Evolutionary conservation across 2,113 vertebrate genomes (phyloP).

Genomic region (Crotalus tigris): DNA sequence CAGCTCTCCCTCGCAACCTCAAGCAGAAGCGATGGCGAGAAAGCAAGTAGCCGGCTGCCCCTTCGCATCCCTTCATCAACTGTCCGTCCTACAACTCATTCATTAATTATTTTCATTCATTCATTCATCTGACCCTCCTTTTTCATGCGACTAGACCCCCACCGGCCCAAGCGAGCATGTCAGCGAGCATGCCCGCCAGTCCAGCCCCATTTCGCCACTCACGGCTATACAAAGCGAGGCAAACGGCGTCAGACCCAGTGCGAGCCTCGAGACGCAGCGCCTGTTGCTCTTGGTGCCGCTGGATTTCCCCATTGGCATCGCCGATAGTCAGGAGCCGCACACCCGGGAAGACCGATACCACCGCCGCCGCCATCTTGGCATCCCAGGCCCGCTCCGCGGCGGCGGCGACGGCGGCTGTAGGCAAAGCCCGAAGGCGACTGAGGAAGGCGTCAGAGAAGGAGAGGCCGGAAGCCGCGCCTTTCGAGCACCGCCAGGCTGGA

Average conservation of each 20-base stretch:
- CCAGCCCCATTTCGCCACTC: constrained; percentile 45
- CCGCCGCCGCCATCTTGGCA: constrained; percentile 65
- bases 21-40: background rate
- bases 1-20: no score
- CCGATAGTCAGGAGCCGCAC: constrained; percentile 93
- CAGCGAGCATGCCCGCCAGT: background rate
- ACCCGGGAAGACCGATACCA: constrained; percentile 90
- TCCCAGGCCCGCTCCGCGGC: constrained; percentile 32
- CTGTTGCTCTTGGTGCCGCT: constrained; percentile 91
- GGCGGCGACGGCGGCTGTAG: background rate
- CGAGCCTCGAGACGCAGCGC: constrained; percentile 86
- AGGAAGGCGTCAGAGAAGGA: background rate
- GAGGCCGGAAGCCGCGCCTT: constrained; percentile 1
- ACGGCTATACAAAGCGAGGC: constrained; percentile 85
- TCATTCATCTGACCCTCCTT: background rate
- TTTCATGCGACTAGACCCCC: background rate
- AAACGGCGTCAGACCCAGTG: constrained; percentile 81
- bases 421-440: background rate
- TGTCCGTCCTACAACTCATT: no score
- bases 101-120: background rate
- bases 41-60: background rate
- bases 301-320: constrained; percentile 94
- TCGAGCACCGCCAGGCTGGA: background rate
- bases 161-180: no score
- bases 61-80: background rate